These are phyloP conservation scores for Noctua pronuba DNA, from an alignment of 2,888 invertebrate species.

Conservation along the genomic window DNA sequence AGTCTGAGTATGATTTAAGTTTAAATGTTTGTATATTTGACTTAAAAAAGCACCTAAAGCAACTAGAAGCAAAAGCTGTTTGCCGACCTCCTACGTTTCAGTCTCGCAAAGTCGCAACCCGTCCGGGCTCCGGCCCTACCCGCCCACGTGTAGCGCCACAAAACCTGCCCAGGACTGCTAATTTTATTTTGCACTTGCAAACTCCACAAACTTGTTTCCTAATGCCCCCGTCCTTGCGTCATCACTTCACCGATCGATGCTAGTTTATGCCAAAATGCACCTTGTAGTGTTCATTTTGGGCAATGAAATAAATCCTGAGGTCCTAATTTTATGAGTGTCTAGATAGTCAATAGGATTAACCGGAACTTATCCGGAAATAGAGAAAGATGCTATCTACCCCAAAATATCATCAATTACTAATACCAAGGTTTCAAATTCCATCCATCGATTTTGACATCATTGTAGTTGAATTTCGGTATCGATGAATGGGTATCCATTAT, in stretches of 20 bases:
- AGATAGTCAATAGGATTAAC: too few relatives aligned
- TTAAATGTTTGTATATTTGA: neutral
- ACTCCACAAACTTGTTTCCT: conserved; percentile 82
- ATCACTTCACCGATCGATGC: conserved; percentile 48
- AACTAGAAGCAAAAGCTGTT: conserved; percentile 72
- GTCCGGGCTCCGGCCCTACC: conserved; percentile 70
- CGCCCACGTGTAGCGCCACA: conserved; percentile 82
- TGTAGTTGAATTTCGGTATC: neutral
- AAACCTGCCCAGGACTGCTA: conserved; percentile 83
- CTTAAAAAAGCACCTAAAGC: neutral
- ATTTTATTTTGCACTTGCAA: conserved; percentile 82
- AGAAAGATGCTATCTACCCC: neutral
- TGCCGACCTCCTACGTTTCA: conserved; percentile 74
- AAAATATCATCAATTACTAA: neutral
- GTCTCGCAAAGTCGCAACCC: conserved; percentile 53
- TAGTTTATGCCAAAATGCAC: conserved; percentile 31
- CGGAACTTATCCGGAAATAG: neutral
- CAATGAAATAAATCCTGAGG: neutral
- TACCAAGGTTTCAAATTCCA: neutral
- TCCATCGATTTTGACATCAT: neutral
- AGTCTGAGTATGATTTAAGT: neutral
- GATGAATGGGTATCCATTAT: neutral
- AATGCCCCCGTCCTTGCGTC: conserved; percentile 74
- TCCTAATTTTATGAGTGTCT: neutral
- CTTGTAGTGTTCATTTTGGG: neutral